Evolutionary conservation across 2,888 invertebrate species (phyloP), one percentile per base, ranked within the genome.

Genomic region (Nomada fabriciana): DNA sequence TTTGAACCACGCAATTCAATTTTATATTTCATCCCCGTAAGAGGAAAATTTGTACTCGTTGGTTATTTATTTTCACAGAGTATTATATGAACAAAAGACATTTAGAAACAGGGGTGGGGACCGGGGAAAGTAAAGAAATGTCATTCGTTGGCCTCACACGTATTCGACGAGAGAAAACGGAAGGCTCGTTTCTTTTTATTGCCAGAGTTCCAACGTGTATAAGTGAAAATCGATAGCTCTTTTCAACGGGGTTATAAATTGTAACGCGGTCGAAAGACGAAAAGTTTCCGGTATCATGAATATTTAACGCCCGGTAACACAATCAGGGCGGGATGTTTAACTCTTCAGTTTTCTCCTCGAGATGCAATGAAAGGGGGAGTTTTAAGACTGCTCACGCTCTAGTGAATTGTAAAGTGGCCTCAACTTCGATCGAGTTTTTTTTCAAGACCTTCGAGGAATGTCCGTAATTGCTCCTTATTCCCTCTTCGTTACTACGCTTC

Each of bases 171-270:
- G 29, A 68, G 50, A 60, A 64, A 63, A 55, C 76, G 63, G 36
- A 50, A 29, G 15, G 61, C 50, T 23, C 36, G 42, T 42, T 67
- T 42, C 52, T 64, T 36, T 36, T 36, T 36, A 36, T 36, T 5
- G 36, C 36, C 36, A 36, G 36, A 36, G 68, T 64, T 68, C 68
- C 18, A 68, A 36, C 36, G 43, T 53, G 2, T 76, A 53, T 36
- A 71, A 81, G 70, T 81, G 81, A 76, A 75, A 76, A 82, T 81
- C 82, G 75, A 82, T 82, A 65, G 42, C 75, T 23, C 81, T 81
- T 70, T 65, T 20, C 59, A 69, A 63, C 25, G n/a, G 43, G 43
- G 20, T 25, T 74, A 69, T 60, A 75, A 74, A 75, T 75, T 57
- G 67, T 82, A 50, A 65, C 75, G 15, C 55, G 75, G 20, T 47